phyloP scores from a whole-genome alignment of 1,140 invertebrate species.

The Danaus melanippus region DNA sequence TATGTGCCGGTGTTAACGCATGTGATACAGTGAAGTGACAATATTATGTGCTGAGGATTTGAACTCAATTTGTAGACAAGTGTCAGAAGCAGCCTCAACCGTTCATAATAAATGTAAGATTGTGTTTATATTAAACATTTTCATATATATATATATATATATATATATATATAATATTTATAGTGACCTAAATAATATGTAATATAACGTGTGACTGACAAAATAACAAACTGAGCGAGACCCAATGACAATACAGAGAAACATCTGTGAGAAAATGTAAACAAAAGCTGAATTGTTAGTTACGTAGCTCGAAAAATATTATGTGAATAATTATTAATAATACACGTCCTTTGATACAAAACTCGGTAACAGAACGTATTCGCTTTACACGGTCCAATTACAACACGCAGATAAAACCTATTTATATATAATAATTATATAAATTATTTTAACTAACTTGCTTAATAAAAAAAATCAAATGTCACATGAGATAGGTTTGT shows the following conservation, averaged over 20 bases:
- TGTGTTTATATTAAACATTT: conserved; percentile 35
- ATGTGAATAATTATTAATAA: conserved; percentile 23
- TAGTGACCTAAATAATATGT: too few relatives aligned
- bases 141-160: not conserved
- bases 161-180: not conserved
- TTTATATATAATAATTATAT: too few relatives aligned
- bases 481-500: too few relatives aligned
- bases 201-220: too few relatives aligned
- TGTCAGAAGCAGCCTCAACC: conserved; percentile 63
- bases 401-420: too few relatives aligned
- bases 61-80: conserved; percentile 22
- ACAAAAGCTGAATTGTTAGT: conserved; percentile 46
- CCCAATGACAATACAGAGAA: conserved; percentile 57
- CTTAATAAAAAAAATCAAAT: too few relatives aligned
- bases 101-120: conserved; percentile 62
- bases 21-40: conserved; percentile 58
- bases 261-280: conserved; percentile 66
- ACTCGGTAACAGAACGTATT: too few relatives aligned
- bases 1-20: conserved; percentile 55
- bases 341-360: not conserved
- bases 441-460: too few relatives aligned
- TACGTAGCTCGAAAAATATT: conserved; percentile 17
- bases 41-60: conserved; percentile 50
- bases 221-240: conserved; percentile 22
- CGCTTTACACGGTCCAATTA: too few relatives aligned